Conservation (phyloP, 2,888 invertebrate genomes). For the Drosophila anomelani region DNA sequence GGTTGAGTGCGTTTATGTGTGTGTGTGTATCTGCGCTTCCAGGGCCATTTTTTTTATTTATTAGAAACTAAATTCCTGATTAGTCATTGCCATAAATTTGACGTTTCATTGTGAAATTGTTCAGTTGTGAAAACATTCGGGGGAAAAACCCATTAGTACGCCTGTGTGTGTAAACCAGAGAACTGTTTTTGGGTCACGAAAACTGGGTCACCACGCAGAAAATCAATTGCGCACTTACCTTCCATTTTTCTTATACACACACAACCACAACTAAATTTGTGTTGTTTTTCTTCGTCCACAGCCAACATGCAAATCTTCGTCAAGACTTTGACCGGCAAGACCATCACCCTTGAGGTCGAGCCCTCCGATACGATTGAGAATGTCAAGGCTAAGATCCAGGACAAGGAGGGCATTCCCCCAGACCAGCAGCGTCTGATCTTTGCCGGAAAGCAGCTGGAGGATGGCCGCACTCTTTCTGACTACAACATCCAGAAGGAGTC, state of each 20-base stretch:
- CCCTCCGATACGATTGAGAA: slow-evolving; percentile 24
- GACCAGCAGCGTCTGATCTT: background rate
- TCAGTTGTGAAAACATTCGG: slow-evolving; percentile 12
- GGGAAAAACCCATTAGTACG: background rate
- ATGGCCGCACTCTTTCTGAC: no score
- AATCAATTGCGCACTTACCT: slow-evolving; percentile 34
- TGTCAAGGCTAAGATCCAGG: slow-evolving; percentile 37
- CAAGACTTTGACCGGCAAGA: slow-evolving; percentile 42
- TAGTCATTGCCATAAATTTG: slow-evolving; percentile 20
- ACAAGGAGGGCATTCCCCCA: background rate
- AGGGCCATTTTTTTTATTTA: background rate
- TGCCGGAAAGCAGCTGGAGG: no score
- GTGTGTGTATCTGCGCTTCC: slow-evolving; percentile 14
- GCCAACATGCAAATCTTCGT: slow-evolving; percentile 47
- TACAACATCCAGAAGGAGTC: no score
- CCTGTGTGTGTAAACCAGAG: slow-evolving; percentile 20
- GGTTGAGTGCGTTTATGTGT: background rate
- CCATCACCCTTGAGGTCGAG: slow-evolving; percentile 40
- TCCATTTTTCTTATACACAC: slow-evolving; percentile 2
- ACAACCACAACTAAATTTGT: background rate
- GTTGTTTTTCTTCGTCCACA: background rate
- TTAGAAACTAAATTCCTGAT: slow-evolving; percentile 13
- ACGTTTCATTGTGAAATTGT: slow-evolving; percentile 6
- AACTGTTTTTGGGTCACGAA: slow-evolving; percentile 21
- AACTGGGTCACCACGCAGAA: slow-evolving; percentile 47